Evolutionary conservation across 2,113 vertebrate species (phyloP), one percentile per base, ranked within the genome.

Genomic region (Pseudorasbora parva): DNA sequence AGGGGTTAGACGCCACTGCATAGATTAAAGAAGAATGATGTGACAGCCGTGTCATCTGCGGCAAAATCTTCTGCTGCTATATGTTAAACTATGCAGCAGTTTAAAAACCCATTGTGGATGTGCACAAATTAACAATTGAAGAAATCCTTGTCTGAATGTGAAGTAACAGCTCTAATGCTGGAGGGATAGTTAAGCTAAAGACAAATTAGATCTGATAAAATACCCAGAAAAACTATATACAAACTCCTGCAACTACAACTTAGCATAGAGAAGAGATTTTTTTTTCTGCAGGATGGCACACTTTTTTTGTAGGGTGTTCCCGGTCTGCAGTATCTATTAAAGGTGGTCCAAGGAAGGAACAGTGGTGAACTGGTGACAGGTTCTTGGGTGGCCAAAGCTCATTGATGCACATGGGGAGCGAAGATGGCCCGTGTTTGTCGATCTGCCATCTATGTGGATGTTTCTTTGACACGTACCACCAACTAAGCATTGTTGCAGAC

Each of bases 1-100:
- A 71, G 51, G 82, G 49, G 7, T 64, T 76, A 17, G 71, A 23
- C 19, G 19, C 41, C 15, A 4, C 57, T 1, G 51, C 30, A 41
- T 21, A 30, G 41, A 79, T 72, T 71, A 69, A 79, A 78, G 51
- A 60, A 56, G 76, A 78, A 45, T 9, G 15, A 56, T 45, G 14
- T 37, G 49, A 78, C 62, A 78, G 73, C 23, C 45, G 27, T 27
- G 43, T 15, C 41, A 7, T 45, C 27, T 57, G 56, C 12, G 23
- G 37, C 15, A 74, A 85, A 90, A 90, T 78, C 77, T 85, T 87
- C 57, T 64, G 77, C 59, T 2, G 25, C 59, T 86, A 57, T 82
- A 89, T 68, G 27, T 41, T 78, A 64, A 54, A 86, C 27, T 59
- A 83, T 80, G 83, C 49, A 37, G 17, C 37, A 19, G 41, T 47